Base-by-base conservation (phyloP, 2,888 invertebrate genomes). In the Dasypogon diadema region DNA sequence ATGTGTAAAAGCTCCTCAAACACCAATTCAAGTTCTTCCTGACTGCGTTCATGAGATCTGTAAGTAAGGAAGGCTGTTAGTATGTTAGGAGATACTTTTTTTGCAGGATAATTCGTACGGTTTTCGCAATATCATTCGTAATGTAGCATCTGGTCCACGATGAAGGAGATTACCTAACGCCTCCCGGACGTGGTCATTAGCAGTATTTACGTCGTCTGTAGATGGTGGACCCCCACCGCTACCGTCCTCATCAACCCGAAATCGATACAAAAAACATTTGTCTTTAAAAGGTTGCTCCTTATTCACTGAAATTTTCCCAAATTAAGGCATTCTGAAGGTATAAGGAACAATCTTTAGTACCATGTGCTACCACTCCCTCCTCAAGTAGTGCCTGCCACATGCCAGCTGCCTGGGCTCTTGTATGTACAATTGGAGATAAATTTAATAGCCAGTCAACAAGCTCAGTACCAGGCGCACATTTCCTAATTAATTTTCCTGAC, bases 321-420 rank as follows among this genome's bases (percentile, higher is more conserved):
- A 24, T 16, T 48, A 48, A 34, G 48, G 16, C 18, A 21, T 10
- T 14, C 12, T n/a, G 21, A 22, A 22, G 22, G 22, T 46, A 10
- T 5, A 58, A 54, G 12, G 42, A 75, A 48, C 18, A 2, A 24
- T 12, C 14, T n/a, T 63, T 3, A 22, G 1, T 73, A 73, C 93
- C 92, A 84, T 93, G 93, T 70, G 90, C 88, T 79, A 95, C 88
- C 77, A 93, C 90, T 58, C 93, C 92, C 85, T 94, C 93, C 84
- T 94, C 94, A 48, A 94, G 87, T 73, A 94, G 86, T 0, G 92
- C 92, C 84, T 95, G 94, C 93, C 93, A 94, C 92, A 94, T 93
- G 78, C 92, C 93, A 63, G 91, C 90, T 68, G 93, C 92, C 83
- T 92, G 92, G 79, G 89, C 88, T 77, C 93, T 87, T 26, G 88